Conservation (phyloP, 1,140 invertebrate genomes). For the Brachionus koreanus region DNA sequence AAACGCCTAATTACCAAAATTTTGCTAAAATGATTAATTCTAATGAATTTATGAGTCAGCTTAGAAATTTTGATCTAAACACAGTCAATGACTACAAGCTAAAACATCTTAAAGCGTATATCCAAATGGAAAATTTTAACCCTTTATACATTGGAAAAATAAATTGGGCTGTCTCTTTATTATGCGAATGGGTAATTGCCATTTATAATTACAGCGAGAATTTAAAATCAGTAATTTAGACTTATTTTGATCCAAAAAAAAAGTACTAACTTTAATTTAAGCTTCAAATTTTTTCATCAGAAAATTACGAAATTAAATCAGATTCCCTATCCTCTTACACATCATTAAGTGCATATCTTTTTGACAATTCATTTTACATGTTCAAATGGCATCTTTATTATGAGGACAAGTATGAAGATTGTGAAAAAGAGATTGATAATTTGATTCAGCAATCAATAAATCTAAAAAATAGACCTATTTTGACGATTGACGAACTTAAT, state of each 20-base stretch:
- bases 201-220: background rate
- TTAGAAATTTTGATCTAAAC: background rate
- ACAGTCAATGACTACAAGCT: background rate
- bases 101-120: background rate
- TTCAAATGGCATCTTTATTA: slow-evolving; percentile 1
- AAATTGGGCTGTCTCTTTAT: background rate
- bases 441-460: background rate
- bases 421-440: background rate
- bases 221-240: background rate
- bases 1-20: background rate
- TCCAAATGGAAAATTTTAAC: slow-evolving; percentile 2
- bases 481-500: background rate
- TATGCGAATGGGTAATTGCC: background rate
- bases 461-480: background rate
- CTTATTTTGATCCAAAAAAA: background rate
- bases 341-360: background rate
- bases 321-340: background rate
- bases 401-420: background rate
- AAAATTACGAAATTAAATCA: background rate
- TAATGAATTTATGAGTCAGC: background rate
- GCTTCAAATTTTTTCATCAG: background rate
- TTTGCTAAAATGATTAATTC: background rate
- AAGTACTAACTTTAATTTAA: background rate
- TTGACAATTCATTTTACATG: background rate
- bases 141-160: background rate